phyloP scores from a whole-genome alignment of 2,797 vertebrate genomes.

The Furcifer pardalis region DNA sequence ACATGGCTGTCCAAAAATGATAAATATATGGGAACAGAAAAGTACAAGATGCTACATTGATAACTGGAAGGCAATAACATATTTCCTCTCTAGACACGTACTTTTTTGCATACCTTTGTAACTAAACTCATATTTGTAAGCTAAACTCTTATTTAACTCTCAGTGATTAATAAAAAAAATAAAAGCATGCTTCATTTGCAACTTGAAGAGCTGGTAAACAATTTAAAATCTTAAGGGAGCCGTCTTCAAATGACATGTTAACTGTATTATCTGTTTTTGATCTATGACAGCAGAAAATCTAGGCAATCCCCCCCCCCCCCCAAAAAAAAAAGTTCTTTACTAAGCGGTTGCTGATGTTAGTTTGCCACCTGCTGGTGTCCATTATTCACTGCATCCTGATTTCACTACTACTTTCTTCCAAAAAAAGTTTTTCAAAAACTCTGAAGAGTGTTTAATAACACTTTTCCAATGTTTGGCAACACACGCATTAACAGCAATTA shows the following conservation, averaged over 20 bases:
- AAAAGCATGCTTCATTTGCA: too few species aligned
- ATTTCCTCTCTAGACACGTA: too few species aligned
- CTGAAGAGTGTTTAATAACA: background rate
- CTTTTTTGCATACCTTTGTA: too few species aligned
- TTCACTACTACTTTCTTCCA: background rate
- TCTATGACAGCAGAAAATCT: background rate
- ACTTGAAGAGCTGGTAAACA: too few species aligned
- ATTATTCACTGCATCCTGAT: background rate
- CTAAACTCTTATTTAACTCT: too few species aligned
- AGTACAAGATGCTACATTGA: background rate
- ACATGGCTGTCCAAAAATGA: background rate
- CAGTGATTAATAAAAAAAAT: too few species aligned
- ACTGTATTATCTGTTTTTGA: too few species aligned
- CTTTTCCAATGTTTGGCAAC: background rate
- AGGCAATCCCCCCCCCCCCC: background rate
- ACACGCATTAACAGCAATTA: background rate
- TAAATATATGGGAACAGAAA: background rate
- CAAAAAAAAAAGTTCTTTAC: background rate
- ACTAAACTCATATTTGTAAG: too few species aligned
- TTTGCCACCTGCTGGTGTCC: constrained; percentile 56
- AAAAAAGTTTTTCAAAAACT: too few species aligned
- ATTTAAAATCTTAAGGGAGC: too few species aligned
- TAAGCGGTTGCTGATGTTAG: background rate
- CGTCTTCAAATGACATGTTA: too few species aligned
- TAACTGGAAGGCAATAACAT: too few species aligned